Evolutionary conservation across 2,113 vertebrate species (phyloP), one percentile per base, ranked within the genome.

Genomic region (Ariopsis seemanni): DNA sequence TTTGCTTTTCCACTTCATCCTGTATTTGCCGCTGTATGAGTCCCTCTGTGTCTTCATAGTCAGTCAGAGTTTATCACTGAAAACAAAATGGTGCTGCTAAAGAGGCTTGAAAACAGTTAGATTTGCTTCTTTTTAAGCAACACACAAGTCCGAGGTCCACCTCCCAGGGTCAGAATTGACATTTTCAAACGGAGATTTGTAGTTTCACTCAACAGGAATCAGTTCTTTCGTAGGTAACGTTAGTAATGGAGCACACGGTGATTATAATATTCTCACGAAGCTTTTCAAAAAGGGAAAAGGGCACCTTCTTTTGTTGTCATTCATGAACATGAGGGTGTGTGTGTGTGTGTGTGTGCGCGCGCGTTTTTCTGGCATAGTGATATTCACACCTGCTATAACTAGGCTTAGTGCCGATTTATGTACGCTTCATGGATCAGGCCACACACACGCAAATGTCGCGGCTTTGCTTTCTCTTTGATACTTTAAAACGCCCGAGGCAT

Each of bases 351-450:
- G 71, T 1, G 34, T 20, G 34, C 2, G 69, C 9, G 17, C 7
- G 17, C 4, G 4, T 25, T 20, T 50, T 52, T 15, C 12, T 15
- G 25, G 11, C 7, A 2, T 79, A 57, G 11, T 30, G 12, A 14
- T 27, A 57, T 53, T 79, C 25, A 55, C 52, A 79, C 77, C 52
- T 55, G 77, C 25, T 79, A 8, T 27, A 57, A 79, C 77, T 77
- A 52, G 48, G 74, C 74, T 77, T 77, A 77, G 48, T 79, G 2
- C 75, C 27, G 77, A 57, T 79, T 79, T 79, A 15, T 42, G 57
- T 79, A 17, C 12, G 25, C 22, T 55, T 7, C 25, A 55, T n/a
- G 1, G 6, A 27, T 25, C n/a, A 79, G 52, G n/a, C 5, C 69
- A 72, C 69, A 72, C 12, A 75, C 72, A n/a, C 25, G 77, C 52